phyloP scores from a whole-genome alignment of 2,797 vertebrate genomes.

The Fistularia commersonii region DNA sequence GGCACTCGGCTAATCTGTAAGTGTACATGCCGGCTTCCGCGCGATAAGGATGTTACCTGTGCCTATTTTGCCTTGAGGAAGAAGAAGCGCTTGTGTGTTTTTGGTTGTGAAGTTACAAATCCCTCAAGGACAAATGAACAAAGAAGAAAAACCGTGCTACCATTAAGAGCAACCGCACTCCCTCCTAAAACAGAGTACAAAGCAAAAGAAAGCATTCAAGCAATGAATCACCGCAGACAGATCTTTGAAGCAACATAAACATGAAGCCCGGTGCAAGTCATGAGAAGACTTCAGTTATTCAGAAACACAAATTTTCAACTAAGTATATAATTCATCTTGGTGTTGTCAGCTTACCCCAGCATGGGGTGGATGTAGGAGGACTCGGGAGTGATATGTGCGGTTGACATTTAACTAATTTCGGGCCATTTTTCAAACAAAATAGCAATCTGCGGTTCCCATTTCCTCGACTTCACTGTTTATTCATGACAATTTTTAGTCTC shows the following conservation, averaged over 20 bases:
- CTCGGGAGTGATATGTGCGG: no score
- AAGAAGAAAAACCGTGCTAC: conserved; percentile 57
- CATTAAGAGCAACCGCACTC: conserved; percentile 54
- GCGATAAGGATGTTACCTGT: conserved; percentile 63
- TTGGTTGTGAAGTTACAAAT: conserved; percentile 59
- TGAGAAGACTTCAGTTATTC: conserved; percentile 58
- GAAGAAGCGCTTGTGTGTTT: conserved; percentile 46
- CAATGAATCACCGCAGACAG: conserved; percentile 65
- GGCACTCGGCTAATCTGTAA: conserved; percentile 48
- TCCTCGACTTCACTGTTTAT: conserved; percentile 22
- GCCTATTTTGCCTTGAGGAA: conserved; percentile 53
- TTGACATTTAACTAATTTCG: no score
- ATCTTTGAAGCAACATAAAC: conserved; percentile 66
- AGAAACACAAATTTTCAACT: conserved; percentile 69
- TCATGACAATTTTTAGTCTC: conserved; percentile 11
- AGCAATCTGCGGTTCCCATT: conserved; percentile 48
- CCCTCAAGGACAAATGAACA: conserved; percentile 66
- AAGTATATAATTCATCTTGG: conserved; percentile 38
- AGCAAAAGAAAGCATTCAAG: conserved; percentile 64
- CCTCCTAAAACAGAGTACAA: conserved; percentile 49
- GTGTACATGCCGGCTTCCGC: conserved; percentile 44
- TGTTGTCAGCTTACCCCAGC: conserved; percentile 48
- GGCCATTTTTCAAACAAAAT: conserved; percentile 23
- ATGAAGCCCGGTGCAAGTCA: conserved; percentile 53
- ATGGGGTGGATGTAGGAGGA: conserved; percentile 39